These are phyloP conservation scores for Eulemur rubriventer DNA, from an alignment of 2,797 vertebrate genomes.

Conservation along the genomic window DNA sequence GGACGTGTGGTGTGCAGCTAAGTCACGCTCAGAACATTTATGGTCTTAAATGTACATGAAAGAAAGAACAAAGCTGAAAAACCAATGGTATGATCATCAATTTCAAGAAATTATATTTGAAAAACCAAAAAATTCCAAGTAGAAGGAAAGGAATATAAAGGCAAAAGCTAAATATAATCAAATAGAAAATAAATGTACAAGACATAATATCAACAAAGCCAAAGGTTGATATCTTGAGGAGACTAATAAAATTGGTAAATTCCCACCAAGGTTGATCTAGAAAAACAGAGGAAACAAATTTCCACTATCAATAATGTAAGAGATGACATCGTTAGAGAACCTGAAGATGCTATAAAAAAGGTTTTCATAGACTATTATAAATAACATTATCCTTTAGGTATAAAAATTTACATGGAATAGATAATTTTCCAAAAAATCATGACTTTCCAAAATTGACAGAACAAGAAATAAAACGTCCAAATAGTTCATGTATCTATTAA, in stretches of 20 bases:
- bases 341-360: not conserved
- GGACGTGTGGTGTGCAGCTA: not conserved
- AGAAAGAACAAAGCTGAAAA: not conserved
- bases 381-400: not conserved
- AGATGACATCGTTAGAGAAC: not conserved
- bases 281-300: not conserved
- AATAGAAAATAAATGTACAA: not conserved
- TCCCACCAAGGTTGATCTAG: not conserved
- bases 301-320: no score
- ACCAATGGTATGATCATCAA: not conserved
- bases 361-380: not conserved
- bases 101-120: not conserved
- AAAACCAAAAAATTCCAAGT: not conserved
- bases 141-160: not conserved
- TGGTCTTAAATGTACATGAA: not conserved
- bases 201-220: not conserved
- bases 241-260: not conserved
- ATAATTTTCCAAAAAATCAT: not conserved
- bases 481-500: not conserved
- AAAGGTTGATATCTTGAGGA: not conserved
- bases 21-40: not conserved
- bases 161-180: no score
- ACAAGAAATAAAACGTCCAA: not conserved
- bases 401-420: not conserved
- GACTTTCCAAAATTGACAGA: not conserved